Conservation (phyloP, 2,888 invertebrate genomes). For the Spatulosminthurus flaviceps region DNA sequence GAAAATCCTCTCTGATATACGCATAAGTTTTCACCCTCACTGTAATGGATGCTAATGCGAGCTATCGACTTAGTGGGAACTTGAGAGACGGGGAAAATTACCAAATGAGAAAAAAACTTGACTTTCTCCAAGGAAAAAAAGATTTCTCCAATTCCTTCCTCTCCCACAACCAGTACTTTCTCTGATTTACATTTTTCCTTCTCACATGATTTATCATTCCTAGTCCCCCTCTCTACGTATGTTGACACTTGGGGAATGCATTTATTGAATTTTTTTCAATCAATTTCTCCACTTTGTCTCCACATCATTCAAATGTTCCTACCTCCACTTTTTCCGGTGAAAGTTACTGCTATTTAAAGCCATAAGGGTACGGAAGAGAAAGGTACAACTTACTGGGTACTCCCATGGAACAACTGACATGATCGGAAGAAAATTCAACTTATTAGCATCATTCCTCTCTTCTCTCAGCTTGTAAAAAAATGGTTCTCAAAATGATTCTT, state of each 20-base stretch:
- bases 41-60: background rate
- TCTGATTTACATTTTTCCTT: slow-evolving; percentile 40
- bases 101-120: background rate
- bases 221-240: slow-evolving; percentile 30
- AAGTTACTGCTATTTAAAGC: too few species aligned
- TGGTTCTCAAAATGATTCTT: too few species aligned
- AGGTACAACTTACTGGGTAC: too few species aligned
- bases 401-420: too few species aligned
- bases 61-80: background rate
- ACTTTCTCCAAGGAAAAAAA: background rate
- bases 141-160: slow-evolving; percentile 9
- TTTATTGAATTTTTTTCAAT: slow-evolving; percentile 37
- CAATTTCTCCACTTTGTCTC: slow-evolving; percentile 35
- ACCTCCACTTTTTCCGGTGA: too few species aligned
- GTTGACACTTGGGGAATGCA: slow-evolving; percentile 46
- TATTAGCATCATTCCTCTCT: too few species aligned
- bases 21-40: background rate
- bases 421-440: too few species aligned
- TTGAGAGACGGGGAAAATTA: background rate
- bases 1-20: too few species aligned
- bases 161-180: slow-evolving; percentile 5
- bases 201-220: slow-evolving; percentile 48
- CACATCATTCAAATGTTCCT: background rate
- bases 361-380: too few species aligned
- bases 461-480: too few species aligned